A percentile compares a stretch with the other conserved stretches of the same genome.
These are phyloP conservation scores for Chymomyza caudatula DNA, from an alignment of 2,888 invertebrate species.

Conservation along the genomic window DNA sequence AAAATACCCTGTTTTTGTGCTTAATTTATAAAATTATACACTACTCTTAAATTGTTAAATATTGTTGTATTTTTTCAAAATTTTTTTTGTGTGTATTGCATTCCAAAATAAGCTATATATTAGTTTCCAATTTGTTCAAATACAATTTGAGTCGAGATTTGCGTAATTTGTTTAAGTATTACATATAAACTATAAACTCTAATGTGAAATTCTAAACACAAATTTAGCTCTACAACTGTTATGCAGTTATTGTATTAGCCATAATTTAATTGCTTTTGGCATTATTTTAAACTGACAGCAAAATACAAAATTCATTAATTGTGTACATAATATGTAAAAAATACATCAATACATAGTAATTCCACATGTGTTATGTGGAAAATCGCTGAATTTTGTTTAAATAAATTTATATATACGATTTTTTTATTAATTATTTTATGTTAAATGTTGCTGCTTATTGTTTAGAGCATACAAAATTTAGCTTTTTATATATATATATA, in stretches of 20 bases:
- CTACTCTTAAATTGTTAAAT: conserved; percentile 4
- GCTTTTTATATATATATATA: too few relatives aligned
- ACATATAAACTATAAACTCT: conserved; percentile 48
- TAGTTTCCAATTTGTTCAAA: conserved; percentile 60
- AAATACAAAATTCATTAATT: conserved; percentile 40
- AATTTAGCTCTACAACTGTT: background rate
- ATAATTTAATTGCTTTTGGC: conserved; percentile 43
- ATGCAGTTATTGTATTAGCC: conserved; percentile 45
- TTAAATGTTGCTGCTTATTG: background rate
- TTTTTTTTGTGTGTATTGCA: conserved; percentile 48
- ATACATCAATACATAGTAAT: background rate
- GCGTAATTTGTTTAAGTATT: conserved; percentile 17
- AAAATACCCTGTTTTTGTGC: conserved; percentile 9
- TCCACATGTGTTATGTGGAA: background rate
- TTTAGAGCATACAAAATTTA: background rate
- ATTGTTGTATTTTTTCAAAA: conserved; percentile 1
- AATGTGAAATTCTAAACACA: conserved; percentile 37
- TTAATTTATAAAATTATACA: conserved; percentile 1
- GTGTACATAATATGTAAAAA: conserved; percentile 54
- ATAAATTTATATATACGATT: conserved; percentile 46
- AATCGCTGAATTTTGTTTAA: conserved; percentile 51
- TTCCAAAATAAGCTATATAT: conserved; percentile 41
- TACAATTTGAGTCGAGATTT: conserved; percentile 36
- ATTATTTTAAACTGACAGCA: conserved; percentile 4
- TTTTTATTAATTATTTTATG: conserved; percentile 6